These are phyloP conservation scores for Hypotaenidia philippensis DNA, from an alignment of 2,797 vertebrate species.

Conservation along the genomic window DNA sequence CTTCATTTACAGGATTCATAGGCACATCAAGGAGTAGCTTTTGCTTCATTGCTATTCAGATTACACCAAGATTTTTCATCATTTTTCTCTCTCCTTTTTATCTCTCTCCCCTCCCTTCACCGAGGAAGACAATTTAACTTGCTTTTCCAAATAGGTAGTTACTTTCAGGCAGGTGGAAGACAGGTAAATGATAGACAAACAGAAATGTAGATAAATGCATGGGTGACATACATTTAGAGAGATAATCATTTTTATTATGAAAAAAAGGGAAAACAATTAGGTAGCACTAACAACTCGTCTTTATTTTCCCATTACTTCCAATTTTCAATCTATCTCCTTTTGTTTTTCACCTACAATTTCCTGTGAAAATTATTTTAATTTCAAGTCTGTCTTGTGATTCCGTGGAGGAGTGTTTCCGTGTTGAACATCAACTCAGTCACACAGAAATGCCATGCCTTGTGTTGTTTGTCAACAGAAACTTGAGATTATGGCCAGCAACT, in stretches of 20 bases:
- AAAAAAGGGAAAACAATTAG: conserved; percentile 79
- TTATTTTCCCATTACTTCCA: conserved; percentile 76
- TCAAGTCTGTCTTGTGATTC: conserved; percentile 55
- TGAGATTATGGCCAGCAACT: conserved; percentile 15
- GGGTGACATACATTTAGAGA: conserved; percentile 74
- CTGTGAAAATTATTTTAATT: conserved; percentile 73
- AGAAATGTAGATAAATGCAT: conserved; percentile 72
- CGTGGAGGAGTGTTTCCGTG: conserved; percentile 60
- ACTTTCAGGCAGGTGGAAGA: conserved; percentile 76
- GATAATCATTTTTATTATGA: conserved; percentile 72
- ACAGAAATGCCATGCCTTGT: conserved; percentile 16
- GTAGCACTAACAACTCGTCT: conserved; percentile 64
- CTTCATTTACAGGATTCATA: conserved; percentile 86
- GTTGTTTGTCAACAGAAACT: conserved; percentile 50
- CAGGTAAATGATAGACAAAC: conserved; percentile 79
- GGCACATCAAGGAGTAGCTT: conserved; percentile 80
- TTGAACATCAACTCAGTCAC: conserved; percentile 9
- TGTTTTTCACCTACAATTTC: conserved; percentile 69
- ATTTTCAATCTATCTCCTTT: conserved; percentile 74
- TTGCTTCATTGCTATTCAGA: conserved; percentile 81
- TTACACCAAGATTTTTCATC: conserved; percentile 78
- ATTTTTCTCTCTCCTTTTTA: conserved; percentile 67
- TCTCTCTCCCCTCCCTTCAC: conserved; percentile 40
- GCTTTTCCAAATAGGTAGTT: conserved; percentile 75
- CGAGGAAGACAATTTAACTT: conserved; percentile 77